Base-by-base conservation (phyloP, 2,797 vertebrate genomes). In the Pipistrellus nathusii region DNA sequence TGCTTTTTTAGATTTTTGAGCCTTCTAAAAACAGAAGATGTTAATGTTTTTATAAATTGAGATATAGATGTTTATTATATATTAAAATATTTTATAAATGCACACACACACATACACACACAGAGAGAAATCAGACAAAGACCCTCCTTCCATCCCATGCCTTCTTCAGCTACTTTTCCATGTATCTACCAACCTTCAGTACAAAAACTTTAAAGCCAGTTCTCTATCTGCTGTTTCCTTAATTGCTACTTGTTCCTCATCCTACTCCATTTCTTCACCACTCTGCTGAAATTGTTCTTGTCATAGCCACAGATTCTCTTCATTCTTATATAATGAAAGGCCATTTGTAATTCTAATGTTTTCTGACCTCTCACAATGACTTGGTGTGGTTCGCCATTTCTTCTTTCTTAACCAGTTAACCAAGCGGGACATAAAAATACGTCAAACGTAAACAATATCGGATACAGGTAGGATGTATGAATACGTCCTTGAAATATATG, bases 81-180 rank as follows among this genome's bases (percentile, higher is more conserved):
- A 44, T 62, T 72, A 53, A 84, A 35, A 85, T n/a, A 51, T 77
- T 94, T 94, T 89, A 86, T 73, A 53, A 93, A 81, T 48, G 82
- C 44, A 44, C 44, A 44, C 44, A 44, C 10, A 44, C 32, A 71
- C 11, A 64, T 11, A 75, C 27, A 69, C 32, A 59, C 27, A 57
- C 17, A 35, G 2, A 62, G 1, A 69, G 8, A 82, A 62, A 23
- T 27, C 12, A 85, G 35, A 48, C 14, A 78, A 77, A 30, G 77
- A 3, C 6, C 21, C 8, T 72, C 11, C 64, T 86, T 71, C 68
- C 14, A 13, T 57, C 13, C 11, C 21, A 38, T 78, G 44, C 32
- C 14, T 83, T 14, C 59, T 90, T 88, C 14, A 44, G 11, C 20
- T 75, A 10, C 57, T 55, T 15, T 3, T 77, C 78, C 15, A 13